Conservation (phyloP, 2,797 vertebrate species). For the Hoplostethus mediterraneus region DNA sequence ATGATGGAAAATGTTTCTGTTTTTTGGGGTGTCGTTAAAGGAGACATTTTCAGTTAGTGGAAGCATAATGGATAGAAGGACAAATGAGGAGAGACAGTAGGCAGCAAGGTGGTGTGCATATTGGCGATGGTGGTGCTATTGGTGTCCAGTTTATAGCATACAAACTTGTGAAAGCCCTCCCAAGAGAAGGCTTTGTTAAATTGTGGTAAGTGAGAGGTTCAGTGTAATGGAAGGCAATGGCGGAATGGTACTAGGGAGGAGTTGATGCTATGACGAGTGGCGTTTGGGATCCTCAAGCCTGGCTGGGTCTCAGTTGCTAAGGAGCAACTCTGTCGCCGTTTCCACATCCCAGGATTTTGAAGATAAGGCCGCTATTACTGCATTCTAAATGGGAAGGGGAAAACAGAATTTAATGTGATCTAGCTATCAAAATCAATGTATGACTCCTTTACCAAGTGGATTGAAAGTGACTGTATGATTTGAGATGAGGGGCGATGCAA, state of each 20-base stretch:
- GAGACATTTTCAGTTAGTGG: conserved; percentile 27
- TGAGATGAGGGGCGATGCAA: background rate
- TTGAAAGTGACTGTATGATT: background rate
- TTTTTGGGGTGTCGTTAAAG: conserved; percentile 27
- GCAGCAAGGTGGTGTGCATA: conserved; percentile 60
- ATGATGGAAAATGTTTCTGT: conserved; percentile 14
- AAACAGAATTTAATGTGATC: background rate
- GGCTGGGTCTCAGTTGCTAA: conserved; percentile 93
- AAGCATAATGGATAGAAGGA: background rate
- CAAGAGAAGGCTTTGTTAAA: conserved; percentile 55
- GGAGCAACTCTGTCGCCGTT: conserved; percentile 97
- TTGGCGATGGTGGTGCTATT: conserved; percentile 52
- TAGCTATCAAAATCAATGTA: background rate
- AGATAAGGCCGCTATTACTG: conserved; percentile 99
- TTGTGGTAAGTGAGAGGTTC: conserved; percentile 47
- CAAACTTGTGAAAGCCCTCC: conserved; percentile 23
- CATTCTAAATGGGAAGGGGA: conserved; percentile 84
- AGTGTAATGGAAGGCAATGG: conserved; percentile 60
- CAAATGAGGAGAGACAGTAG: conserved; percentile 38
- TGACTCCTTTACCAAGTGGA: background rate
- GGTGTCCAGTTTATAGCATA: conserved; percentile 57
- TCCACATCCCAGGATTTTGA: conserved; percentile 99
- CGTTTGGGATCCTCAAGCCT: conserved; percentile 84
- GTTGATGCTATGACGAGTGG: conserved; percentile 68
- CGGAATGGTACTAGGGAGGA: conserved; percentile 53